Percentiles rank a stretch among this genome's conserved stretches.
phyloP scores from a whole-genome alignment of 2,797 vertebrate genomes.

The Pelobates cultripes region DNA sequence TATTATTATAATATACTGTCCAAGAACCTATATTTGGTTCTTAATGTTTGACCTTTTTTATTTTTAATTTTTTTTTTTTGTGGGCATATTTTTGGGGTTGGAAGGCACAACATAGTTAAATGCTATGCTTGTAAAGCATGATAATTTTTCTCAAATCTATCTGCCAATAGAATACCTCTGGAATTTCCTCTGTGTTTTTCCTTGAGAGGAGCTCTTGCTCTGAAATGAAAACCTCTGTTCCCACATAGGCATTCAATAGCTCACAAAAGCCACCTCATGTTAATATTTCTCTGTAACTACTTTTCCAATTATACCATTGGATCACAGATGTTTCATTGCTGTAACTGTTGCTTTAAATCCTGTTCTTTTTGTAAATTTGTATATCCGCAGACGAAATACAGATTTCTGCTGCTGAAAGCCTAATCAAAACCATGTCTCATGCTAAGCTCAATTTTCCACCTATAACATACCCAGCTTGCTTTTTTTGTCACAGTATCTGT shows the following conservation, averaged over 20 bases:
- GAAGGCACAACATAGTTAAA: not conserved
- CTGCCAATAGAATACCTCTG: not conserved
- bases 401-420: no score
- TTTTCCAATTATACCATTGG: not conserved
- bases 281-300: not conserved
- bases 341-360: not conserved
- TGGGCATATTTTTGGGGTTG: no score
- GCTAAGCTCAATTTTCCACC: not conserved
- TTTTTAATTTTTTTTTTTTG: not conserved
- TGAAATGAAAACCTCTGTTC: no score
- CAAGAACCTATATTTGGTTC: not conserved
- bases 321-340: not conserved
- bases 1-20: not conserved
- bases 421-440: not conserved
- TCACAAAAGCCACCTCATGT: not conserved
- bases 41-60: not conserved
- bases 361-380: no score
- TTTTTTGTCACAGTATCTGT: no score
- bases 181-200: not conserved
- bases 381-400: no score
- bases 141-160: not conserved
- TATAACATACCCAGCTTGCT: no score
- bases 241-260: not conserved
- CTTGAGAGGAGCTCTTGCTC: not conserved
- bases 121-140: not conserved